phyloP scores from a whole-genome alignment of 2,113 vertebrate genomes.

The Malaclemys terrapin region DNA sequence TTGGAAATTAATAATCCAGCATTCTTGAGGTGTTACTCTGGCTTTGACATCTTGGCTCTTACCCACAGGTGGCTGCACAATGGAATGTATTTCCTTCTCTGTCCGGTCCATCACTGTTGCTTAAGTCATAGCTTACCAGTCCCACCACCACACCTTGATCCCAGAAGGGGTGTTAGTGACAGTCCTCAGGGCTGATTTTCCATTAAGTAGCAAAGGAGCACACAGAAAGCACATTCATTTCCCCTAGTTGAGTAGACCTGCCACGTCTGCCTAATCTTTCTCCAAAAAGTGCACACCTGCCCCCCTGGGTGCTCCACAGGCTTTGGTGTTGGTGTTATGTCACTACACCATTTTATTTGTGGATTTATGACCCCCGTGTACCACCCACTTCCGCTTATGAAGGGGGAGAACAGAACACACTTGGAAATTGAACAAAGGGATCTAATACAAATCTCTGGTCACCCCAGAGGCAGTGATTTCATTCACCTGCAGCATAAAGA shows the following conservation, averaged over 20 bases:
- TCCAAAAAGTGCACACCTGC: neutral
- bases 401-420: neutral
- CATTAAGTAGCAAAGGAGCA: neutral
- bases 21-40: neutral
- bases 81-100: neutral
- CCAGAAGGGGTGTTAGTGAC: neutral
- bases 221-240: neutral
- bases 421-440: neutral
- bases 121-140: neutral
- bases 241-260: neutral
- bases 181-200: accelerated
- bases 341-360: neutral
- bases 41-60: neutral
- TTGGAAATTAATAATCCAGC: neutral
- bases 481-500: neutral
- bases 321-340: neutral
- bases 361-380: neutral
- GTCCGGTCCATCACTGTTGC: neutral
- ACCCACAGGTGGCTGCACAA: neutral
- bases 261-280: neutral
- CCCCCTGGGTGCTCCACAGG: neutral
- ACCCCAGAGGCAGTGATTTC: neutral
- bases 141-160: neutral
- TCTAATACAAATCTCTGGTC: neutral
- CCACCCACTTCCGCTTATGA: neutral